Evolutionary conservation across 2,797 vertebrate genomes (phyloP).

Genomic region (Ispidina picta): DNA sequence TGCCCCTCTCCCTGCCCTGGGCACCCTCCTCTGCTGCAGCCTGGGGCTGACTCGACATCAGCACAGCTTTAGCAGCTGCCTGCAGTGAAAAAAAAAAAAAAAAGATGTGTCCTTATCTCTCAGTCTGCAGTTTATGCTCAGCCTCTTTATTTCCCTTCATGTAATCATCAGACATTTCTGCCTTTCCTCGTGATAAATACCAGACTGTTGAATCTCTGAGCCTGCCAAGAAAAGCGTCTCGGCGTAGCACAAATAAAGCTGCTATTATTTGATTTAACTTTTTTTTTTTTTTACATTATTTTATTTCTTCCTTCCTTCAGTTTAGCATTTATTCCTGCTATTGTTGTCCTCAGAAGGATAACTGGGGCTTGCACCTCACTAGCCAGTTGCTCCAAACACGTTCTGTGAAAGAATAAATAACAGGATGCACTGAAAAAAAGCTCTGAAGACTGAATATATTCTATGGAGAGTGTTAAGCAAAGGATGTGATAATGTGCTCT

Average conservation of each 20-base stretch:
- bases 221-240: conserved; percentile 50
- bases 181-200: conserved; percentile 4
- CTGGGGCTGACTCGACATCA: background rate
- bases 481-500: conserved; percentile 11
- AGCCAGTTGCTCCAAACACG: conserved; percentile 12
- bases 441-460: background rate
- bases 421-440: background rate
- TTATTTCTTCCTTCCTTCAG: background rate
- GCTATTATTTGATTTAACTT: conserved; percentile 1
- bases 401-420: conserved; percentile 32
- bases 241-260: conserved; percentile 34
- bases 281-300: background rate
- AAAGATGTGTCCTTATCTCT: background rate
- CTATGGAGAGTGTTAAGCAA: background rate
- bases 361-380: background rate
- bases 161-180: conserved; percentile 55
- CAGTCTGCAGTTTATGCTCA: background rate
- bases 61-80: background rate
- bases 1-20: background rate
- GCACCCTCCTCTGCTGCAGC: background rate
- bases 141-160: conserved; percentile 32
- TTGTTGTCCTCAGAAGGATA: conserved; percentile 20
- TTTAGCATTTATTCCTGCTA: conserved; percentile 32
- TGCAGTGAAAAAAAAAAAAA: background rate
- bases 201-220: conserved; percentile 56